A percentile compares a stretch with the other conserved stretches of the same genome.
Conservation (phyloP, 2,797 vertebrate genomes). For the Manis crassicaudata region DNA sequence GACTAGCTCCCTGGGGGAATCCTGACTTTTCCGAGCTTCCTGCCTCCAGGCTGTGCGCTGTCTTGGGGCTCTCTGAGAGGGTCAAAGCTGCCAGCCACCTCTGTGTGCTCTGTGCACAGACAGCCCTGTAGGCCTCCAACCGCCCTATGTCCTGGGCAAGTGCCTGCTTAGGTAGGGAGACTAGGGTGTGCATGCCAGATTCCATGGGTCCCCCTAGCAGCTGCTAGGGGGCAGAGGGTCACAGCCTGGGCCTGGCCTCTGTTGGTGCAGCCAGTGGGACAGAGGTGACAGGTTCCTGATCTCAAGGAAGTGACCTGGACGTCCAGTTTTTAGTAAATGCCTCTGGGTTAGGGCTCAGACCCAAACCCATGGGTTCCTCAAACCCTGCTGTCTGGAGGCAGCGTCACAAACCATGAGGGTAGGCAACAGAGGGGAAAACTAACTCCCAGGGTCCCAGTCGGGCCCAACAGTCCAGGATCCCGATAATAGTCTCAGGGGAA, state of each 20-base stretch:
- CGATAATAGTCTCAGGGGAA: neutral
- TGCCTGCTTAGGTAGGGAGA: neutral
- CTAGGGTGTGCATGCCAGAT: too few relatives aligned
- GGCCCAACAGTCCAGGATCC: neutral
- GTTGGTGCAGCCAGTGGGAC: neutral
- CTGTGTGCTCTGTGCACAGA: neutral
- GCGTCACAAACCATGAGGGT: accelerated
- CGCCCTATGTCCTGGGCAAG: neutral
- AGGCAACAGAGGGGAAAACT: neutral
- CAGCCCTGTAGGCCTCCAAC: neutral
- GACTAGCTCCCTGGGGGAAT: neutral
- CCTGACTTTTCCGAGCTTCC: neutral
- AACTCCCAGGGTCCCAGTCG: neutral
- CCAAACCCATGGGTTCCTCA: neutral
- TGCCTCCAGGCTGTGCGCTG: too few relatives aligned
- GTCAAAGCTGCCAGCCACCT: neutral
- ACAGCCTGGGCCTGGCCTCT: neutral
- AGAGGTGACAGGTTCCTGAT: neutral
- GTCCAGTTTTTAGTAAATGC: neutral
- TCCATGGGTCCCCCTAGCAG: neutral
- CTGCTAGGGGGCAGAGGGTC: neutral
- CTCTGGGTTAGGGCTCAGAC: neutral
- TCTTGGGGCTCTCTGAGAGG: neutral
- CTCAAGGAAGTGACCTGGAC: neutral
- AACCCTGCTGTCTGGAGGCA: neutral